Conservation (phyloP, 2,113 vertebrate species). For the Falcunculus frontatus region DNA sequence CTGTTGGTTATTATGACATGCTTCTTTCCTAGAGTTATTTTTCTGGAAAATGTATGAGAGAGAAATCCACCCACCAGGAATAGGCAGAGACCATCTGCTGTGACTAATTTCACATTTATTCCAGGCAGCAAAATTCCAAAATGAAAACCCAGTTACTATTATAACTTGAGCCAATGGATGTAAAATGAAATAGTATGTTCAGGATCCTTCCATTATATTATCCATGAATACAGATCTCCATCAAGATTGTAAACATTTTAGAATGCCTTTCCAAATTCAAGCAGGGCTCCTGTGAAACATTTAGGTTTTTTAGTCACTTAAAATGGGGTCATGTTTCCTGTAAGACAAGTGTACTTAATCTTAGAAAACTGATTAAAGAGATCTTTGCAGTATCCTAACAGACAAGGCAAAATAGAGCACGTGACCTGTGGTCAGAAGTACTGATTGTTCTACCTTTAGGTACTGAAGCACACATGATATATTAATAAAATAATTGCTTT, state of each 20-base stretch:
- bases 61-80: slow-evolving; percentile 9
- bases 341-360: background rate
- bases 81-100: background rate
- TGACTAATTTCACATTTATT: slow-evolving; percentile 25
- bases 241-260: background rate
- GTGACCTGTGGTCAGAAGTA: background rate
- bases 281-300: background rate
- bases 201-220: background rate
- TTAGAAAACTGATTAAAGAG: background rate
- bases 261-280: background rate
- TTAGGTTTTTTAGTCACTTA: background rate
- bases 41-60: background rate
- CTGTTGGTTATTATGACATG: background rate
- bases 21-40: slow-evolving; percentile 4
- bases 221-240: background rate
- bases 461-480: background rate
- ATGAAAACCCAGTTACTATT: background rate
- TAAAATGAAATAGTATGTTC: background rate
- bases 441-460: background rate
- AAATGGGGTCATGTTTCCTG: background rate
- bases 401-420: background rate
- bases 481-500: background rate
- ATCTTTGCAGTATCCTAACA: background rate
- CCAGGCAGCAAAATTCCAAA: background rate
- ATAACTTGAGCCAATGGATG: background rate